phyloP scores from a whole-genome alignment of 1,140 invertebrate genomes.

The Drosophila lowei region DNA sequence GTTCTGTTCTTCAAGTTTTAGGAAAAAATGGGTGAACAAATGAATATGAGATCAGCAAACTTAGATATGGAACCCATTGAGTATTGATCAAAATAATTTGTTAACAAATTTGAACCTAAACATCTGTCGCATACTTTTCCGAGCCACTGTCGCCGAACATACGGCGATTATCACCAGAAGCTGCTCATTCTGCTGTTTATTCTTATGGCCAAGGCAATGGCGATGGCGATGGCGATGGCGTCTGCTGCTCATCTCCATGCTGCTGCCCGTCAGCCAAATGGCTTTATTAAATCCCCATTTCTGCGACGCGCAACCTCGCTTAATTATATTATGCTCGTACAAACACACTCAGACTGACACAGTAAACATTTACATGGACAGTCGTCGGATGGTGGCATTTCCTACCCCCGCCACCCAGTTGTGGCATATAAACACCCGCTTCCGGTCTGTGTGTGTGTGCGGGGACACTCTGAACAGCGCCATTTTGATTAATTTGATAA shows the following conservation, averaged over 20 bases:
- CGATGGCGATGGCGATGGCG: slow-evolving; percentile 16
- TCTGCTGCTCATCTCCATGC: slow-evolving; percentile 43
- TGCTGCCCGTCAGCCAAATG: slow-evolving; percentile 61
- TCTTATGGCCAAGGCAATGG: too few relatives aligned
- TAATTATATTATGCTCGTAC: slow-evolving; percentile 74
- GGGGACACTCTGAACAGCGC: slow-evolving; percentile 42
- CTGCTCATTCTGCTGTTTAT: background rate
- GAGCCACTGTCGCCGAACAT: slow-evolving; percentile 51
- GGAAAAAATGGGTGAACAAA: too few relatives aligned
- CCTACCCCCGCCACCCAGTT: background rate
- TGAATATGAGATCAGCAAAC: too few relatives aligned
- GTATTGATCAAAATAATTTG: too few relatives aligned
- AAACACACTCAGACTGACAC: slow-evolving; percentile 2
- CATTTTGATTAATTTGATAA: slow-evolving; percentile 82
- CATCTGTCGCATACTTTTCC: too few relatives aligned
- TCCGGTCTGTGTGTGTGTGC: slow-evolving; percentile 44
- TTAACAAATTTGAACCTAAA: slow-evolving; percentile 11
- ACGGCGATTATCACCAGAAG: slow-evolving; percentile 62
- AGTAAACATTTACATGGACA: slow-evolving; percentile 8
- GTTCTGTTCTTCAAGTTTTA: background rate
- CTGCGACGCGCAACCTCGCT: slow-evolving; percentile 59
- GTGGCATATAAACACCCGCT: slow-evolving; percentile 36
- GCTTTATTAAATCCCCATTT: slow-evolving; percentile 79
- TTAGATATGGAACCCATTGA: too few relatives aligned
- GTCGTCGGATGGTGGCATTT: slow-evolving; percentile 8